Evolutionary conservation across 2,888 invertebrate species (phyloP), one percentile per base, ranked within the genome.

Genomic region (Cataglyphis rosenhaueri): DNA sequence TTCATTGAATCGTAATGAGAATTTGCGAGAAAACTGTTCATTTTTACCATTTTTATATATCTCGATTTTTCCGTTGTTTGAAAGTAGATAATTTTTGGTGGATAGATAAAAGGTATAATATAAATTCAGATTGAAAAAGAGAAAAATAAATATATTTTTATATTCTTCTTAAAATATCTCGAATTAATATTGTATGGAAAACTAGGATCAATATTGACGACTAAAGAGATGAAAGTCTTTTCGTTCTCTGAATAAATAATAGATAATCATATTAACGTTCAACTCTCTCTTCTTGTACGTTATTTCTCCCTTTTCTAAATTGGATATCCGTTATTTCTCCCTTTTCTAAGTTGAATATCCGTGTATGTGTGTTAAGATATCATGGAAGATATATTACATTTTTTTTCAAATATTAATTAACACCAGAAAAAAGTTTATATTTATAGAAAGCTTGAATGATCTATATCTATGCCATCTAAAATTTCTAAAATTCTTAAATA

Each of bases 1-100:
- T 79, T 71, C 71, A 79, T 71, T 79, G 78, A 79, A 79, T 78
- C 70, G 44, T 44, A 78, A 78, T 70, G 78, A 70, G 70, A 70
- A 44, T 78, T 57, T 21, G 29, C 55, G 57, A 29, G n/a, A 29
- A 44, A 78, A 57, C 41, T 70, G 35, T 41, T 61, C 25, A 12
- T 71, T 25, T 57, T 18, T 10, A 12, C 12, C 25, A 35, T 21
- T 52, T n/a, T 64, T 55, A 70, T 18, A 44, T 32, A 59, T 8
- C 71, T 38, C 57, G 48, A 44, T 70, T 70, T 70, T 6, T 44
- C 18, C 8, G 15, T 10, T 55, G 21, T 15, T 44, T 59, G 5
- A 18, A 44, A 35, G n/a, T 35, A 55, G 55, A 62, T 18, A 0
- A 0, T 38, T 38, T 75, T 25, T 64, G 18, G 4, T 38, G 15